Conservation (phyloP, 64 coral and sea anemone species). For the Montipora sp. region DNA sequence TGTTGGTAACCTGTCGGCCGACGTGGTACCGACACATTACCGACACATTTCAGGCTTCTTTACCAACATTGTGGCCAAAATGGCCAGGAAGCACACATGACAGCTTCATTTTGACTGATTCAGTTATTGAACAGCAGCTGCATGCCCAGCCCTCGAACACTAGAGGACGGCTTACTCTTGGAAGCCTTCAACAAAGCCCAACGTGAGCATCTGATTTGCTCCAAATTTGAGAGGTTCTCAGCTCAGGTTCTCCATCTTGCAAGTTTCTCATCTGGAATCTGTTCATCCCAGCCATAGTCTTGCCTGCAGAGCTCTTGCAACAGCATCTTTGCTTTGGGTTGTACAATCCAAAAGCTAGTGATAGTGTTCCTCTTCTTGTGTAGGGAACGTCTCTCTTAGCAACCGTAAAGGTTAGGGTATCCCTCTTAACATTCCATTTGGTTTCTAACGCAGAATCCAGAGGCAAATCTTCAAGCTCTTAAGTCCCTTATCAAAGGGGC, state of each 20-base stretch:
- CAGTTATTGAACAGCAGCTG: too few relatives aligned
- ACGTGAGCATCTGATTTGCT: too few relatives aligned
- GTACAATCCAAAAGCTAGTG: neutral
- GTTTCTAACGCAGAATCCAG: slow-evolving; percentile 51
- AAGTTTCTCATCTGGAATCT: neutral
- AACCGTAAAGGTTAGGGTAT: neutral
- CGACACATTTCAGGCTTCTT: too few relatives aligned
- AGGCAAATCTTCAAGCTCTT: slow-evolving; percentile 11
- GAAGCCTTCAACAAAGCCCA: too few relatives aligned
- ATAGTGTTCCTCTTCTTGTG: slow-evolving; percentile 9
- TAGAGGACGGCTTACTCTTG: too few relatives aligned
- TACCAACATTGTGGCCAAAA: too few relatives aligned
- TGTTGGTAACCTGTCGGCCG: too few relatives aligned
- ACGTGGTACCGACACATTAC: too few relatives aligned
- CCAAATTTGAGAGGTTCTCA: neutral
- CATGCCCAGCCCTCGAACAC: too few relatives aligned
- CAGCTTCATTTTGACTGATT: too few relatives aligned
- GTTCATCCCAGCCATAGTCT: slow-evolving; percentile 13
- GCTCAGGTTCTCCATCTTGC: neutral
- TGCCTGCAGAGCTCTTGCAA: neutral
- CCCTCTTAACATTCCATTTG: slow-evolving; percentile 34
- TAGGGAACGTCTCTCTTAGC: neutral
- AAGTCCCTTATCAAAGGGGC: slow-evolving; percentile 38
- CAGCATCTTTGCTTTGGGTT: slow-evolving; percentile 1
- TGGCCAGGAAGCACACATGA: too few relatives aligned